Evolutionary conservation across 2,113 vertebrate species (phyloP), one percentile per base, ranked within the genome.

Genomic region (Heterotis niloticus): DNA sequence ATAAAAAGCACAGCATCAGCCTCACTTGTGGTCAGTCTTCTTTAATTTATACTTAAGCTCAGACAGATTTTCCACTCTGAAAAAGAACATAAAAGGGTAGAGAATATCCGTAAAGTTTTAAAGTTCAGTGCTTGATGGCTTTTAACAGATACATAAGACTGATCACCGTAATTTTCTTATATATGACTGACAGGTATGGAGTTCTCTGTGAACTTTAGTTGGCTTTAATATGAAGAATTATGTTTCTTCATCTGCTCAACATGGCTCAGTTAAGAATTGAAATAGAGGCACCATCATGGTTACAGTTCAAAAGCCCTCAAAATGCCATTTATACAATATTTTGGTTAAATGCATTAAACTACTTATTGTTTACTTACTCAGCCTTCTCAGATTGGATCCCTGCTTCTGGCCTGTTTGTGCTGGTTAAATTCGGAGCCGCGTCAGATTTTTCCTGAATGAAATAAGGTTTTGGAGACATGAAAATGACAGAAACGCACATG

Each of bases 11-110:
- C 44, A 26, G 57, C 23, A n/a, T 64, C 54, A 52, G 7, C 54
- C 13, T 90, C 85, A 90, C 10, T 91, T 86, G 74, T 91, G 82
- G 20, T 82, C 44, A 51, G 88, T 80, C 83, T 92, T 93, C 85
- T 85, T 92, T 62, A 93, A 86, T 84, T 91, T 93, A 81, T 64
- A 88, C 83, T 90, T 92, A 75, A 93, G 89, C 82, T 93, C 92
- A 67, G 90, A 88, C 89, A 93, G 92, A 81, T 86, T 89, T 54
- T 88, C 91, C 86, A 92, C 89, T 79, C 92, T 93, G 59, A 17
- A 83, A 13, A 44, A 81, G 60, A 76, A 10, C 44, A 78, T 16
- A 68, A 13, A 75, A 68, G 34, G 34, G 34, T 44, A 0, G 10
- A 64, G 64, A 57, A 78, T 64, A 71, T 52, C n/a, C 52, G 34